A percentile compares a stretch with the other conserved stretches of the same genome.
phyloP scores from a whole-genome alignment of 2,113 vertebrate genomes.

The Castor canadensis region DNA sequence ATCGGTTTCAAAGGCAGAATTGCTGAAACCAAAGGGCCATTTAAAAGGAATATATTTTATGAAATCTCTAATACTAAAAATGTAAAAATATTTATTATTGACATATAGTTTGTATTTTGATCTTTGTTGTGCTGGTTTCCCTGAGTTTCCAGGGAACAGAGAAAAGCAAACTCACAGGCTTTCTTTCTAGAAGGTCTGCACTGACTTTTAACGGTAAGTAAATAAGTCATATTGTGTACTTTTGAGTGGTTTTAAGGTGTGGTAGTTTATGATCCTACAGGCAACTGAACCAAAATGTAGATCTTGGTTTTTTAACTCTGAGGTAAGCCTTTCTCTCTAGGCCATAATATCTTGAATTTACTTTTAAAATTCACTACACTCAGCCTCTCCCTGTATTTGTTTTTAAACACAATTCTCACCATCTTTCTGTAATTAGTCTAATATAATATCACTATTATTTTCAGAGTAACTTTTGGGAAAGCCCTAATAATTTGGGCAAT shows the following conservation, averaged over 20 bases:
- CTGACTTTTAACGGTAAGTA: neutral
- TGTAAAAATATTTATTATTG: neutral
- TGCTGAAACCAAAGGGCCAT: neutral
- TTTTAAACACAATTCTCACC: constrained; percentile 19
- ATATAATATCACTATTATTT: constrained; percentile 49
- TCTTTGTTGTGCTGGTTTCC: neutral
- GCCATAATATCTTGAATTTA: constrained; percentile 1
- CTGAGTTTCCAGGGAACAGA: neutral
- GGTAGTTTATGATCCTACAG: neutral
- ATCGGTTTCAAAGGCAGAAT: neutral
- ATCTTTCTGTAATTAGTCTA: constrained; percentile 40
- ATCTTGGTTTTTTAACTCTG: neutral
- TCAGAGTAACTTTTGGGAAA: constrained; percentile 44
- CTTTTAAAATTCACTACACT: neutral
- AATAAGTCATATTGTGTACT: neutral
- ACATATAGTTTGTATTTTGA: constrained; percentile 23
- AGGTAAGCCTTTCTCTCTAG: neutral
- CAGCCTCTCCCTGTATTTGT: neutral
- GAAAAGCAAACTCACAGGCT: neutral
- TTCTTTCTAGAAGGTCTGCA: neutral
- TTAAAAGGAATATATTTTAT: neutral
- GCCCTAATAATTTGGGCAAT: constrained; percentile 1
- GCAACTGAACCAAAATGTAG: neutral
- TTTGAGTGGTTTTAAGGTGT: neutral
- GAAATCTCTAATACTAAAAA: constrained; percentile 5